phyloP scores from a whole-genome alignment of 2,888 invertebrate species.

The Harpagoxenus sublaevis region DNA sequence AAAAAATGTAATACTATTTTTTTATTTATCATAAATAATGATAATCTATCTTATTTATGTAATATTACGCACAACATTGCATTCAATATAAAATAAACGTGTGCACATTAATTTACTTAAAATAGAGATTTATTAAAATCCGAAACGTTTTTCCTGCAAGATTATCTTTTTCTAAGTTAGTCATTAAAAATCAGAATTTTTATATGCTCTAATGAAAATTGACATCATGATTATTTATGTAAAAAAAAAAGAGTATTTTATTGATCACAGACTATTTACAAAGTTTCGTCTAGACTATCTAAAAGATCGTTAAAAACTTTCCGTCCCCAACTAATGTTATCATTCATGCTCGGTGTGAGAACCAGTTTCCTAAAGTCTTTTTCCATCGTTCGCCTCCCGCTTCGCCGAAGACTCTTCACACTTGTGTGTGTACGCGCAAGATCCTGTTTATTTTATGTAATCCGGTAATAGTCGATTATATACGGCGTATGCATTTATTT shows the following conservation, averaged over 20 bases:
- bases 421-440: background rate
- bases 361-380: slow-evolving; percentile 16
- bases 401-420: background rate
- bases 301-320: slow-evolving; percentile 5
- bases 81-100: background rate
- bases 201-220: background rate
- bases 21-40: background rate
- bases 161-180: background rate
- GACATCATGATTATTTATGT: background rate
- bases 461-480: slow-evolving; percentile 44
- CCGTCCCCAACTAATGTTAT: background rate
- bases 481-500: slow-evolving; percentile 39
- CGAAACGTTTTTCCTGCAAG: background rate
- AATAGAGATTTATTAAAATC: background rate
- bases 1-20: background rate
- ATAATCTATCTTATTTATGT: background rate
- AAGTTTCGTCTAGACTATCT: background rate
- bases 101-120: background rate
- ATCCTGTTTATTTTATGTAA: slow-evolving; percentile 49
- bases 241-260: background rate
- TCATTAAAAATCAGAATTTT: background rate
- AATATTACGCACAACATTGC: background rate
- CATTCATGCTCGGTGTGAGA: background rate
- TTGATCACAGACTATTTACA: background rate
- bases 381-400: background rate